phyloP scores from a whole-genome alignment of 2,888 invertebrate species.

The Pachymerium ferrugineum region DNA sequence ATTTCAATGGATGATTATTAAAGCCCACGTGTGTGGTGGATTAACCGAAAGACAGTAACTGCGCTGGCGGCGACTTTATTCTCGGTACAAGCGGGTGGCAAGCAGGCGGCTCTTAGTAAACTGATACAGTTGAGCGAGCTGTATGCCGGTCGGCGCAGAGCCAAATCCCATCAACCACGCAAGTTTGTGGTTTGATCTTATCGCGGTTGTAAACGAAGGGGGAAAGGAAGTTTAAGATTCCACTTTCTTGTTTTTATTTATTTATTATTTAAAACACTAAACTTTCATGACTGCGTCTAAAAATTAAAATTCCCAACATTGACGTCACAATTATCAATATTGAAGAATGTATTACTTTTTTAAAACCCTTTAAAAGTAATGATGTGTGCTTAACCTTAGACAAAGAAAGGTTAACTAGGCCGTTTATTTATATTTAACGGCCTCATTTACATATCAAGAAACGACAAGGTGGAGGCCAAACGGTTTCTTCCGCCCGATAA shows the following conservation, averaged over 20 bases:
- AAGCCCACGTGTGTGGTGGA: conserved; percentile 7
- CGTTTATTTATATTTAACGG: background rate
- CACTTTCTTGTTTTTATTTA: background rate
- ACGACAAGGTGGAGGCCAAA: too few species aligned
- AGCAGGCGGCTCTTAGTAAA: background rate
- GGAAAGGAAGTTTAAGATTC: background rate
- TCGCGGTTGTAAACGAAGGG: background rate
- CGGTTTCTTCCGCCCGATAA: background rate
- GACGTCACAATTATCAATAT: background rate
- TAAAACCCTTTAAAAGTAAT: background rate
- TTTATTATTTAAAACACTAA: background rate
- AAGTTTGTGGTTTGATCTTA: background rate
- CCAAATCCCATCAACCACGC: background rate
- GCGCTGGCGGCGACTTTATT: background rate
- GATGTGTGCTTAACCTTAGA: background rate
- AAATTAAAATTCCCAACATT: background rate
- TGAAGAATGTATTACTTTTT: background rate
- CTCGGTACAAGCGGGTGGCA: background rate
- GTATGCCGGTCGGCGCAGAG: background rate
- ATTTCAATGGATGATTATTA: background rate
- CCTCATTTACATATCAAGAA: background rate
- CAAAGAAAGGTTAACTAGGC: background rate
- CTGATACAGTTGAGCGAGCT: background rate
- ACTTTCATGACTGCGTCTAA: background rate
- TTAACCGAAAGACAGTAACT: background rate